Percentiles rank a stretch among this genome's conserved stretches.
These are phyloP conservation scores for Hippocampus comes DNA, from an alignment of 2,113 vertebrate genomes.

Conservation along the genomic window DNA sequence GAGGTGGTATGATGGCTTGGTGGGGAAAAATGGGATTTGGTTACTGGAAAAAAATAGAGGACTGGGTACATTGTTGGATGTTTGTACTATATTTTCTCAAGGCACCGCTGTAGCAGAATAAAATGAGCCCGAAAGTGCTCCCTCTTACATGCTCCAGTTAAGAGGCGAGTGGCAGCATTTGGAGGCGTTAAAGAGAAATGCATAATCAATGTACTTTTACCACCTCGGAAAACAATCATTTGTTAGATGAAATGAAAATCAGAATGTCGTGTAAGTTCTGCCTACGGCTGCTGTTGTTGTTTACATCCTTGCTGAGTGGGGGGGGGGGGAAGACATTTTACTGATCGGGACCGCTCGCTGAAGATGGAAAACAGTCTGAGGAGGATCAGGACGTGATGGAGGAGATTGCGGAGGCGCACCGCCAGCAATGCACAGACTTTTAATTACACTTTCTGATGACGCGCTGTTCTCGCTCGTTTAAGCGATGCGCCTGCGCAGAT, in stretches of 20 bases:
- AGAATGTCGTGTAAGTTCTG: background rate
- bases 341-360: conserved; percentile 15
- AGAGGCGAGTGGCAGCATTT: too few species aligned
- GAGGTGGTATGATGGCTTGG: too few species aligned
- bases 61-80: too few species aligned
- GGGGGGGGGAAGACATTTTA: conserved; percentile 19
- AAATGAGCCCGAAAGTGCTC: too few species aligned
- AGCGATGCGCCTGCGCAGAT: conserved; percentile 3
- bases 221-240: background rate
- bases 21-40: too few species aligned
- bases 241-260: background rate
- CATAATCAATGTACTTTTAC: background rate
- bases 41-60: too few species aligned
- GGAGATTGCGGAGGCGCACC: background rate
- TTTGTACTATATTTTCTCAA: too few species aligned
- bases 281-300: background rate
- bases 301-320: background rate
- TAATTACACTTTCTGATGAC: conserved; percentile 37
- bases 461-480: background rate
- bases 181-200: too few species aligned
- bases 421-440: conserved; percentile 12
- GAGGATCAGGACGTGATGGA: background rate
- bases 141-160: too few species aligned
- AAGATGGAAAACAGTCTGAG: conserved; percentile 29
- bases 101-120: too few species aligned